Evolutionary conservation across 2,113 vertebrate species (phyloP).

Genomic region (Catharus bicknelli): DNA sequence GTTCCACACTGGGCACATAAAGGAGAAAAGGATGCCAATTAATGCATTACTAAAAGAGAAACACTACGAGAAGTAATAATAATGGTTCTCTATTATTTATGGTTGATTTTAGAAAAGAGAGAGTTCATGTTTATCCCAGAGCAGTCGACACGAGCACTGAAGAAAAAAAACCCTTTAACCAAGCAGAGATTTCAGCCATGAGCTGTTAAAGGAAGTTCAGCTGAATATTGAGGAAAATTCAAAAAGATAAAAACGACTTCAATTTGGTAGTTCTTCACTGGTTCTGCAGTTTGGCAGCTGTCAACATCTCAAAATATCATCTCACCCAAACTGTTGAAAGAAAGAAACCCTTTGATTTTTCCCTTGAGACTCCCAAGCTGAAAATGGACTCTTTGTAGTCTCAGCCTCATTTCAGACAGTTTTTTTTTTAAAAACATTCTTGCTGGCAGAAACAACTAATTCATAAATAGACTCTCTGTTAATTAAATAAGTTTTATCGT

Average conservation of each 20-base stretch:
- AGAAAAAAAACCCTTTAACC: background rate
- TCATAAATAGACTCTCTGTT: conserved; percentile 67
- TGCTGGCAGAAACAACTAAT: conserved; percentile 65
- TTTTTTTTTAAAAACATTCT: conserved; percentile 31
- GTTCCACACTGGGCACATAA: background rate
- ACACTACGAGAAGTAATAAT: background rate
- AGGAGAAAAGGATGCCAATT: background rate
- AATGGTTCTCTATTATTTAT: background rate
- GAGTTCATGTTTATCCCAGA: background rate
- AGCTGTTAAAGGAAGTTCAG: conserved; percentile 21
- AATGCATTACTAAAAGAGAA: background rate
- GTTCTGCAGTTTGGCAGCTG: conserved; percentile 75
- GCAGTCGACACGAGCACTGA: background rate
- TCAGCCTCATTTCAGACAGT: conserved; percentile 67
- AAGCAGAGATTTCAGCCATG: background rate
- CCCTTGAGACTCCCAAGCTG: conserved; percentile 69
- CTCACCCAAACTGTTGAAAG: conserved; percentile 77
- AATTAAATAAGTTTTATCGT: conserved; percentile 73
- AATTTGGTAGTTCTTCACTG: conserved; percentile 49
- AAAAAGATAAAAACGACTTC: conserved; percentile 62
- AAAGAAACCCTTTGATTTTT: conserved; percentile 74
- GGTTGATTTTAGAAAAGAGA: background rate
- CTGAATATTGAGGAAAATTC: conserved; percentile 46
- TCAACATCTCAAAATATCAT: conserved; percentile 79
- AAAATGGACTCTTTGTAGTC: conserved; percentile 78